A percentile compares a stretch with the other conserved stretches of the same genome.
Conservation (phyloP, 2,888 invertebrate species). For the Siphlonurus alternatus region DNA sequence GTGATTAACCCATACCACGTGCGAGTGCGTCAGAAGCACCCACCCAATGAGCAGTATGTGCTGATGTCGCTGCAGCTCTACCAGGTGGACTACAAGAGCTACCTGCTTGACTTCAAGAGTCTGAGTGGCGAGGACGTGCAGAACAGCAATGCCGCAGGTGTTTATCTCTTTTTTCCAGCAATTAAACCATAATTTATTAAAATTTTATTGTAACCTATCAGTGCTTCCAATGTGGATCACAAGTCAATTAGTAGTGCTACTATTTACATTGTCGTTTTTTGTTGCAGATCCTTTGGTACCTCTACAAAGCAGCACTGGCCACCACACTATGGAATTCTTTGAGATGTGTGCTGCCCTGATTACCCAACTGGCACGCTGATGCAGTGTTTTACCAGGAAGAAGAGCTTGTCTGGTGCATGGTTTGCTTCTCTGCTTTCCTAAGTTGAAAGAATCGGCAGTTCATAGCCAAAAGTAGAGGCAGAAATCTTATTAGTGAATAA, state of each 20-base stretch:
- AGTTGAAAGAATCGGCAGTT: too few relatives aligned
- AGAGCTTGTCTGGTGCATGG: background rate
- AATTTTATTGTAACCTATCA: background rate
- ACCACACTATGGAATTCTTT: slow-evolving; percentile 99
- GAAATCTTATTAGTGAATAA: too few relatives aligned
- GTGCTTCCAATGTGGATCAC: background rate
- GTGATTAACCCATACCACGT: slow-evolving; percentile 94
- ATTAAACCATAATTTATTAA: too few relatives aligned
- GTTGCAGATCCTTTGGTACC: slow-evolving; percentile 15
- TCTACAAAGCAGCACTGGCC: slow-evolving; percentile 33
- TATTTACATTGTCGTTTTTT: too few relatives aligned
- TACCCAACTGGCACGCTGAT: slow-evolving; percentile 85
- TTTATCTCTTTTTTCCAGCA: background rate
- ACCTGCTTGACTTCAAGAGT: slow-evolving; percentile 94
- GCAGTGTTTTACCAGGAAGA: background rate
- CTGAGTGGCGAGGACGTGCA: slow-evolving; percentile 31
- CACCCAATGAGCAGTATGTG: slow-evolving; percentile 61
- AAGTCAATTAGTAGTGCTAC: too few relatives aligned
- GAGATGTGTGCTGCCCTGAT: slow-evolving; percentile 99
- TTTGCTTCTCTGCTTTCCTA: too few relatives aligned
- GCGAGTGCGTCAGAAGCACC: slow-evolving; percentile 79
- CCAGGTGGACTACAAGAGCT: slow-evolving; percentile 97
- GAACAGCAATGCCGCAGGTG: slow-evolving; percentile 3
- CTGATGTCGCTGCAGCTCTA: slow-evolving; percentile 98
- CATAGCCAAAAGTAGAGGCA: too few relatives aligned